A percentile compares a stretch with the other conserved stretches of the same genome.
These are phyloP conservation scores for Aphaenogaster ashmeadi DNA, from an alignment of 1,140 invertebrate genomes.

Conservation along the genomic window DNA sequence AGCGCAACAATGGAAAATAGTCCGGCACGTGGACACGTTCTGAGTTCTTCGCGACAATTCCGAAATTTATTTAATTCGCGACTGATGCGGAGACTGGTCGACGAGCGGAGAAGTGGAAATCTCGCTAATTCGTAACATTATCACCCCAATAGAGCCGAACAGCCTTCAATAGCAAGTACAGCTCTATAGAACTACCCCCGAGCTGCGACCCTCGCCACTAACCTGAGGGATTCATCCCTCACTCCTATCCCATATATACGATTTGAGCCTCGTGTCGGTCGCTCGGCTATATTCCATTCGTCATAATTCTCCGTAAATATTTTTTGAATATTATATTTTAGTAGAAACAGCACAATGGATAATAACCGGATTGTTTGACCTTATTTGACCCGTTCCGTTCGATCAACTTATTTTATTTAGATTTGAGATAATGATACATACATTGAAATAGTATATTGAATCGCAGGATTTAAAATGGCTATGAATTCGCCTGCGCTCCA, in stretches of 20 bases:
- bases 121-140: slow-evolving; percentile 85
- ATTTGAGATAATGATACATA: not conserved
- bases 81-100: slow-evolving; percentile 38
- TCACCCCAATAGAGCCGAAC: slow-evolving; percentile 83
- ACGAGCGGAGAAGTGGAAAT: slow-evolving; percentile 79
- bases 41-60: slow-evolving; percentile 19
- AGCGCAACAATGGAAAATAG: slow-evolving; percentile 12
- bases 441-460: not conserved
- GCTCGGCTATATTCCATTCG: slow-evolving; percentile 68
- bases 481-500: not conserved
- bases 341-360: not conserved
- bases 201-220: slow-evolving; percentile 76
- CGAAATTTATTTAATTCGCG: slow-evolving; percentile 79
- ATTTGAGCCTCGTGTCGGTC: slow-evolving; percentile 64
- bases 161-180: slow-evolving; percentile 80
- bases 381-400: not conserved
- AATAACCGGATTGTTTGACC: not conserved
- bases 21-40: not conserved
- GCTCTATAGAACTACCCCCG: slow-evolving; percentile 76
- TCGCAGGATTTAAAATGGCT: not conserved
- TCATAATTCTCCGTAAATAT: slow-evolving; percentile 51
- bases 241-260: slow-evolving; percentile 69
- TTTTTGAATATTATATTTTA: not conserved
- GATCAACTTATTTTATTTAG: not conserved
- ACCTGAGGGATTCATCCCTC: slow-evolving; percentile 80